Conservation (phyloP, 2,113 vertebrate genomes). For the Aegithalos caudatus region DNA sequence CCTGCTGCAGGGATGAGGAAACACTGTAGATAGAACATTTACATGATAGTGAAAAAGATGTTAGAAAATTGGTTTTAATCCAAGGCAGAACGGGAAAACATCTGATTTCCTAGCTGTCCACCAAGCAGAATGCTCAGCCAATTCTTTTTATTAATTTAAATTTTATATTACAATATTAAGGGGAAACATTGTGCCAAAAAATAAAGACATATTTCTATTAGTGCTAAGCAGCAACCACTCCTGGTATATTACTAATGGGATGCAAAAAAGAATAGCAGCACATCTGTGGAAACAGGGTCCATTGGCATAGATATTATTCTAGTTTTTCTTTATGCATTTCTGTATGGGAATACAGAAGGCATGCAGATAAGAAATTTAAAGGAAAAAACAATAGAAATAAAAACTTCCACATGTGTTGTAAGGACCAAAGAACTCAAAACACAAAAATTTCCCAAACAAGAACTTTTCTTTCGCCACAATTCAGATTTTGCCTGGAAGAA, state of each 20-base stretch:
- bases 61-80: constrained; percentile 6
- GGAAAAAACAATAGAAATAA: not conserved
- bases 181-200: not conserved
- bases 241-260: constrained; percentile 25
- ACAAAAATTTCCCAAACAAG: not conserved
- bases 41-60: constrained; percentile 5
- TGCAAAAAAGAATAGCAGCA: not conserved
- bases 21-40: not conserved
- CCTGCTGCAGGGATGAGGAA: constrained; percentile 11
- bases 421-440: not conserved
- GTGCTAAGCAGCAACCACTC: not conserved
- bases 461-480: not conserved
- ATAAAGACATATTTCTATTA: not conserved
- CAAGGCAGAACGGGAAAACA: not conserved
- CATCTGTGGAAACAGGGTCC: not conserved
- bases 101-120: constrained; percentile 18
- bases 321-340: not conserved
- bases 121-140: not conserved
- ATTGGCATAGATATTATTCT: not conserved
- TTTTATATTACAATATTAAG: not conserved
- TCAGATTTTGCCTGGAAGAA: not conserved
- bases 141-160: not conserved
- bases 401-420: not conserved
- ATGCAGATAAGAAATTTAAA: not conserved
- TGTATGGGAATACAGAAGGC: not conserved